Evolutionary conservation across 2,888 invertebrate genomes (phyloP).

Genomic region (Chaitophorus viminalis): DNA sequence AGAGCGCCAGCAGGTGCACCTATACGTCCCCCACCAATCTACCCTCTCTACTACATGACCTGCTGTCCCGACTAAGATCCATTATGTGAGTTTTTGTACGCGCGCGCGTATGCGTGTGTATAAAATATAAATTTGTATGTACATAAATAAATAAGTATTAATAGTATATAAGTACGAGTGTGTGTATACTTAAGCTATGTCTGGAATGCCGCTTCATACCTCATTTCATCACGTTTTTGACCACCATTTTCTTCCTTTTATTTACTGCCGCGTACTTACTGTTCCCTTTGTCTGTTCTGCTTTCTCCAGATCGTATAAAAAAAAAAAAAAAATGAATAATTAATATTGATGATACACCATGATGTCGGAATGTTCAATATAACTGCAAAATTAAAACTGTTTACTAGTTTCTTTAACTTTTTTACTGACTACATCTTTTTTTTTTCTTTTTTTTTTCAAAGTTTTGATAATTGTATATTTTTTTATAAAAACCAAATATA

Average conservation of each 20-base stretch:
- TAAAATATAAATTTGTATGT: slow-evolving; percentile 43
- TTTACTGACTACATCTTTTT: background rate
- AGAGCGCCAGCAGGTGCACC: slow-evolving; percentile 60
- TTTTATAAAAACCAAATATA: background rate
- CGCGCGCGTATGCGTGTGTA: background rate
- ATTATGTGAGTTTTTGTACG: slow-evolving; percentile 40
- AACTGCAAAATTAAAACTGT: slow-evolving; percentile 19
- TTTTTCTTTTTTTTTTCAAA: background rate
- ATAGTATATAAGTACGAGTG: slow-evolving; percentile 7
- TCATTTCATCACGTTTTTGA: slow-evolving; percentile 61
- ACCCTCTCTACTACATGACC: slow-evolving; percentile 28
- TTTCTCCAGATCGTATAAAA: slow-evolving; percentile 53
- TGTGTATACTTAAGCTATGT: slow-evolving; percentile 42
- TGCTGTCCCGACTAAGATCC: slow-evolving; percentile 18
- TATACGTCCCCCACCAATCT: slow-evolving; percentile 39
- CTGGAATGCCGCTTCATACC: slow-evolving; percentile 55
- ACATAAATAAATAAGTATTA: slow-evolving; percentile 29
- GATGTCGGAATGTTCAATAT: slow-evolving; percentile 28
- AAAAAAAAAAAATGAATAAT: slow-evolving; percentile 47
- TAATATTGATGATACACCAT: slow-evolving; percentile 49
- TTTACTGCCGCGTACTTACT: slow-evolving; percentile 61
- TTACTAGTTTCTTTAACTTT: slow-evolving; percentile 15
- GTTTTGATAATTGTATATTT: background rate
- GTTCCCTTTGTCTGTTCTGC: slow-evolving; percentile 52
- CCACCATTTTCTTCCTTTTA: slow-evolving; percentile 60